Base-by-base conservation (phyloP, 2,888 invertebrate genomes). In the Drosophila trichaetosa region DNA sequence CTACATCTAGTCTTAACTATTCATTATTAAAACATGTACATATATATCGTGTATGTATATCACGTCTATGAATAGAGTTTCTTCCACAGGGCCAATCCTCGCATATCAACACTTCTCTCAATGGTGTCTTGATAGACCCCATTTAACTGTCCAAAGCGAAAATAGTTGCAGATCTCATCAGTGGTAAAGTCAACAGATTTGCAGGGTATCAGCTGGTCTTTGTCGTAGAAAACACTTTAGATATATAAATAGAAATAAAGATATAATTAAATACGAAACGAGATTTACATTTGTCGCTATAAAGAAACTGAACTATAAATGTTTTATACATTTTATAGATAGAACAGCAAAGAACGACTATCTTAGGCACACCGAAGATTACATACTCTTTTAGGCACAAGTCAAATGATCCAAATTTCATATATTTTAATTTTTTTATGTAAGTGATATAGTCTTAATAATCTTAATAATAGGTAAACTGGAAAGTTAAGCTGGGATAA, bases 91-190 rank as follows among this genome's bases (percentile, higher is more conserved):
- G 40, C 27, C 51, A 78, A 60, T 2, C 66, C 78, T 0, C 56
- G 54, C n/a, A 71, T 24, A n/a, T 85, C 62, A 61, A 87, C 33
- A 31, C 52, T 42, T 54, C 66, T 57, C 66, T 75, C 40, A 18
- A 76, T 42, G 36, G 49, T 27, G 67, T 80, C 69, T 1, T 70
- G 58, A 54, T 70, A 91, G 10, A 61, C 72, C 0, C 68, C 68
- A 34, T 61, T 70, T 5, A 51, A 27, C 33, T 89, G 83, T n/a
- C 59, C 75, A 36, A 90, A 83, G n/a, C 82, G 84, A 18, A 89
- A 70, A 73, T 90, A 92, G n/a, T 88, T 90, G 60, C 93, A 92
- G 33, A 91, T 82, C 13, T 75, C 67, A 21, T 72, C 60, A 16
- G 66, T 13, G 2, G 57, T 53, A 24, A 91, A 79, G 24, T 75